These are phyloP conservation scores for Steinernema carpocapsae DNA, from an alignment of 2,888 invertebrate species.

Conservation along the genomic window DNA sequence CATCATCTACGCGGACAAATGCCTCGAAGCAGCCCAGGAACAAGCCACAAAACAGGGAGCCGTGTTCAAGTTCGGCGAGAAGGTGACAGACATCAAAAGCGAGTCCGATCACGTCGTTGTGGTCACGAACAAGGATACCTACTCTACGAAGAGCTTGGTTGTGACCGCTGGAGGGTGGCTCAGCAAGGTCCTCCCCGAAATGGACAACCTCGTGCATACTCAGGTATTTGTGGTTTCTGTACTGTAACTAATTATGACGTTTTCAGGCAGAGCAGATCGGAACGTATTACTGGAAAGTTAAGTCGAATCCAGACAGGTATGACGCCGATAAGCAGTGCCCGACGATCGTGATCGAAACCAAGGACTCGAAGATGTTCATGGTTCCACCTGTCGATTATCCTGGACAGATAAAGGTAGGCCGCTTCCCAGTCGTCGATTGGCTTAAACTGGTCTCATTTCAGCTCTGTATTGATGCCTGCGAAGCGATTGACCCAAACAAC, in stretches of 20 bases:
- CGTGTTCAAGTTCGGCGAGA: background rate
- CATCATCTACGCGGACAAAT: background rate
- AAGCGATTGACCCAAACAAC: background rate
- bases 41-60: background rate
- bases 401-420: background rate
- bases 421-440: too few species aligned
- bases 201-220: background rate
- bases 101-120: background rate
- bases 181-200: background rate
- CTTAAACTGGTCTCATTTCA: background rate
- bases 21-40: background rate
- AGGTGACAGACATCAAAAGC: background rate
- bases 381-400: conserved; percentile 2
- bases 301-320: background rate
- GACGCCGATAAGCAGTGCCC: background rate
- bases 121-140: background rate
- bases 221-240: background rate
- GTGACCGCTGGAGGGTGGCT: conserved; percentile 12
- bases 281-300: background rate
- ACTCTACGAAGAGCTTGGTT: background rate
- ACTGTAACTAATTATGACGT: background rate
- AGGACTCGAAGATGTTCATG: background rate
- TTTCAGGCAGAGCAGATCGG: conserved; percentile 3
- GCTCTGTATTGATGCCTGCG: background rate
- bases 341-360: background rate